phyloP scores from a whole-genome alignment of 2,888 invertebrate species.

The Pachydiplax longipennis region DNA sequence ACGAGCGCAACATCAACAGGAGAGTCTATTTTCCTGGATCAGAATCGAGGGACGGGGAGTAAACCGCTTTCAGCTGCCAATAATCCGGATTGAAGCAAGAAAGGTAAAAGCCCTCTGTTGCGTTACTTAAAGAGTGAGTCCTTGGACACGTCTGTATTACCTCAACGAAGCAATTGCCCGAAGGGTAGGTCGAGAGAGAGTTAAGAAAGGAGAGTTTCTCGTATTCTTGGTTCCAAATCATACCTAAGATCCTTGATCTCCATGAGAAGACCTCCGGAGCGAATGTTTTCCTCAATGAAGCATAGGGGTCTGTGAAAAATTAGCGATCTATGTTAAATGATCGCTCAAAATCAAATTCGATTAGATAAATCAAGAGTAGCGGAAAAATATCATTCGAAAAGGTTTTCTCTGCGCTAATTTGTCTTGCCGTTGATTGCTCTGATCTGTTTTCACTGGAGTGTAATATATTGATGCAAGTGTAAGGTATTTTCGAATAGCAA shows the following conservation, averaged over 20 bases:
- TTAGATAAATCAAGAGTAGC: neutral
- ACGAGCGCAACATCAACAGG: neutral
- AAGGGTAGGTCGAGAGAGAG: neutral
- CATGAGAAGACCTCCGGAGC: neutral
- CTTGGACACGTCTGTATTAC: neutral
- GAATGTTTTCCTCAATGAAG: neutral
- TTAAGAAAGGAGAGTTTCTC: neutral
- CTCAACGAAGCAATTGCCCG: neutral
- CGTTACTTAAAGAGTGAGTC: neutral
- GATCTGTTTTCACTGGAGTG: too few species aligned
- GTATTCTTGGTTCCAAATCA: neutral
- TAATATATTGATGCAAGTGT: too few species aligned
- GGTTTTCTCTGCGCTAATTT: too few species aligned
- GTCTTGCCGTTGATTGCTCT: too few species aligned
- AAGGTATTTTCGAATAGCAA: too few species aligned
- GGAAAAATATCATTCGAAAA: neutral
- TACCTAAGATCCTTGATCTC: neutral
- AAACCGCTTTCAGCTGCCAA: neutral
- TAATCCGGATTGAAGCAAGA: neutral
- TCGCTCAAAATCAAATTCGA: neutral
- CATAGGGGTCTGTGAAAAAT: neutral
- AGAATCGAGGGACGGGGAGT: neutral
- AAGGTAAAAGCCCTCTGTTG: neutral
- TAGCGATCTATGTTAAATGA: neutral
- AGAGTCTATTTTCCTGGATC: neutral